Evolutionary conservation across 2,113 vertebrate genomes (phyloP), one percentile per base, ranked within the genome.

Genomic region (Tachysurus vachellii): DNA sequence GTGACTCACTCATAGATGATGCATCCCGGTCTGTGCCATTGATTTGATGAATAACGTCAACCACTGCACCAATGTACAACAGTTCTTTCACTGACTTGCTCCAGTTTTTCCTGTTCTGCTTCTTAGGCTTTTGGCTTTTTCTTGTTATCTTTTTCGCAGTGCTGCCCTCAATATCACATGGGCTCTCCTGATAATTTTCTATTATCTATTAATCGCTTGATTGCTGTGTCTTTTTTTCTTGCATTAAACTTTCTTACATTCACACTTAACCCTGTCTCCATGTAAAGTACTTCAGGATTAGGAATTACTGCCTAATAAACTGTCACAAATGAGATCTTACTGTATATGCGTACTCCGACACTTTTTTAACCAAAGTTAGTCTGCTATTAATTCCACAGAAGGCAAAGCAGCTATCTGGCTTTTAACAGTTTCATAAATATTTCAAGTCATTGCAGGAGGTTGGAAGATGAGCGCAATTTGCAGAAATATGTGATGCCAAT

Each of bases 381-480:
- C 13, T 36, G 11, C 53, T 84, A 57, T 84, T 75, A 47, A 76
- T 42, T 73, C 54, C 70, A 62, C 54, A 75, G 64, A 59, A 7
- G 68, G 36, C n/a, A 47, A 76, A 85, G 61, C 44, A 64, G 17
- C 19, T 79, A 62, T 64, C 12, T 77, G 44, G 44, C 5, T 64
- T 61, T 81, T 50, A 59, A 81, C 50, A 28, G 14, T 17, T 76
- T 82, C 11, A 42, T 82, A 82, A 75, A 82, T 82, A 82, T 62
- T 82, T 73, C 44, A 54, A 23, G 10, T 10, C 36, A 71, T 75
- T 59, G 79, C 85, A 73, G 19, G 66, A 73, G 36, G 44, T 21
- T 82, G 68, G 61, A 87, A 62, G 17, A 14, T 7, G 9, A 59
- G 42, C 59, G 21, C 54, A 75, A 62, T 82, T 87, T 50, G 68